Evolutionary conservation across 2,113 vertebrate species (phyloP).

Genomic region (Gymnarchus niloticus): DNA sequence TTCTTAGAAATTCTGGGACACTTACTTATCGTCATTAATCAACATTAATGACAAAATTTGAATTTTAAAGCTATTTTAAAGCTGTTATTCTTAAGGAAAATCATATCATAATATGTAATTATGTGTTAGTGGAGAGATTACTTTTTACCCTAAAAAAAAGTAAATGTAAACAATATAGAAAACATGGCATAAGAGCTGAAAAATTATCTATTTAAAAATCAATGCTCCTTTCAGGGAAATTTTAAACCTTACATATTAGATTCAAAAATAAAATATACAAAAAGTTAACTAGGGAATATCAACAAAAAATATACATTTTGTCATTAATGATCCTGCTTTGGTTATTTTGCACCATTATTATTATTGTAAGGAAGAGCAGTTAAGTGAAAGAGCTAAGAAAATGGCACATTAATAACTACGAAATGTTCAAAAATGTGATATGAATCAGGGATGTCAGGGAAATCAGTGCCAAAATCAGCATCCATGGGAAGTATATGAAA

Average conservation of each 20-base stretch:
- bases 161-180: not conserved
- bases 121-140: not conserved
- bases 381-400: not conserved
- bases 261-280: not conserved
- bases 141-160: not conserved
- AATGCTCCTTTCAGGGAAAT: not conserved
- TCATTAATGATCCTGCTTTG: conserved; percentile 4
- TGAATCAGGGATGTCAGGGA: not conserved
- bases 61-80: not conserved
- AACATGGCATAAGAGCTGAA: not conserved
- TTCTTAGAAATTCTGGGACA: not conserved
- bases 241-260: not conserved
- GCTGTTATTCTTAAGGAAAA: not conserved
- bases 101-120: not conserved
- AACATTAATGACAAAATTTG: not conserved
- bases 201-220: not conserved
- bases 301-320: not conserved
- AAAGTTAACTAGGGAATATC: not conserved
- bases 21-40: not conserved
- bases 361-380: not conserved
- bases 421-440: not conserved
- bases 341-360: conserved; percentile 9
- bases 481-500: not conserved
- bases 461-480: not conserved
- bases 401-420: not conserved